phyloP scores from a whole-genome alignment of 1,140 invertebrate genomes.

The Drosophila biarmipes region DNA sequence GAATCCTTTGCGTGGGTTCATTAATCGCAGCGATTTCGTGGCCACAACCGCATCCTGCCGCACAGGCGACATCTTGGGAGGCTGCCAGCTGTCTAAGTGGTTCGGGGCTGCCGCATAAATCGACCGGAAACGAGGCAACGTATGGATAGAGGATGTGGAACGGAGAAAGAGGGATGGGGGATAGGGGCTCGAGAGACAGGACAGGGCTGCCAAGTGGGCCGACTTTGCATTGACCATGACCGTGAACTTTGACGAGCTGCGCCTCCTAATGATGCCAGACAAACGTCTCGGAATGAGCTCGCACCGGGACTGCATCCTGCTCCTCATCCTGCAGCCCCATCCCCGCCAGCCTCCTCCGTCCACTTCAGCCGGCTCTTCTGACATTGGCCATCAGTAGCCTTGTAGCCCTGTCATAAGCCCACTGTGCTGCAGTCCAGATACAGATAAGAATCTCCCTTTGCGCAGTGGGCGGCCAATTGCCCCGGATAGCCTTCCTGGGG shows the following conservation, averaged over 20 bases:
- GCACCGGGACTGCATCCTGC: constrained; percentile 31
- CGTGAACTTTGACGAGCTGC: constrained; percentile 63
- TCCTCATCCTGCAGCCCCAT: too few relatives aligned
- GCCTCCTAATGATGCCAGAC: constrained; percentile 69
- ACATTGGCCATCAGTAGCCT: constrained; percentile 45
- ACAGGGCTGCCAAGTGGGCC: constrained; percentile 51
- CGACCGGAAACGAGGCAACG: constrained; percentile 41
- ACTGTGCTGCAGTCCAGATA: constrained; percentile 41
- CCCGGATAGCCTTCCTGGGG: constrained; percentile 6
- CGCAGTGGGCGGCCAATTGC: constrained; percentile 40
- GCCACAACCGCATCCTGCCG: constrained; percentile 36
- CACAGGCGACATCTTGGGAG: constrained; percentile 46
- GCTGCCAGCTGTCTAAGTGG: constrained; percentile 53
- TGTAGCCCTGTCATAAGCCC: constrained; percentile 46
- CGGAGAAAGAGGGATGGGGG: neutral
- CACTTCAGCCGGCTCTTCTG: constrained; percentile 28
- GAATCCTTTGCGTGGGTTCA: constrained; percentile 60
- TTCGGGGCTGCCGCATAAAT: constrained; percentile 40
- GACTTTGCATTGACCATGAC: constrained; percentile 68
- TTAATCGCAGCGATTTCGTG: constrained; percentile 70
- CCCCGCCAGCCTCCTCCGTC: neutral
- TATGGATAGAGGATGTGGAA: neutral
- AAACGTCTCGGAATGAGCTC: constrained; percentile 72
- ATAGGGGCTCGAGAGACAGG: neutral
- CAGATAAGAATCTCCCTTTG: constrained; percentile 42